phyloP scores from a whole-genome alignment of 2,113 vertebrate genomes.

The Solea senegalensis region DNA sequence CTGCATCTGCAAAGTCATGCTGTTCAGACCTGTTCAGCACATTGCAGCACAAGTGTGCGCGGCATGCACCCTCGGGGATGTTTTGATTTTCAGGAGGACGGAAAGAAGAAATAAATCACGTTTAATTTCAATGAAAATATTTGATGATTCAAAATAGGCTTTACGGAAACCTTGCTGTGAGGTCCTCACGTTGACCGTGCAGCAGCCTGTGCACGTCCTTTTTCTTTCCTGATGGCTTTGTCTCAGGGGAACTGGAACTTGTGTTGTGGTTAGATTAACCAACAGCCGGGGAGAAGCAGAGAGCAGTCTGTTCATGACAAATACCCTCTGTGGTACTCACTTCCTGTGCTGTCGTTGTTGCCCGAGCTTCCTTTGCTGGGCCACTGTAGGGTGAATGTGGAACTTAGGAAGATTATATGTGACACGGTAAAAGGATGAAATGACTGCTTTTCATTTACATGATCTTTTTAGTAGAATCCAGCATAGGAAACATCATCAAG shows the following conservation, averaged over 20 bases:
- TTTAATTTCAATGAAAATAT: not conserved
- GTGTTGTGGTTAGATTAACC: constrained; percentile 50
- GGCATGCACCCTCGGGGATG: constrained; percentile 13
- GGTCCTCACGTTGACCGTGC: constrained; percentile 1
- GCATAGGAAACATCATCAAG: too few relatives aligned
- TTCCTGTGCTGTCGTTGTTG: constrained; percentile 62
- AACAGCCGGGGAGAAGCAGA: constrained; percentile 18
- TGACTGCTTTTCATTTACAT: too few relatives aligned
- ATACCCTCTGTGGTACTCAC: constrained; percentile 47
- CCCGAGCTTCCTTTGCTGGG: constrained; percentile 50
- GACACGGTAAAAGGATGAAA: too few relatives aligned
- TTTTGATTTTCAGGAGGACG: constrained; percentile 17
- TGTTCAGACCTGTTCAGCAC: constrained; percentile 29
- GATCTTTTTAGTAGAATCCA: too few relatives aligned
- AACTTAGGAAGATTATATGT: too few relatives aligned
- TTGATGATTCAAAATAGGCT: not conserved
- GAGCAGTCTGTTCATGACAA: constrained; percentile 52
- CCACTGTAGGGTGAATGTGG: not conserved
- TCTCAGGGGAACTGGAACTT: constrained; percentile 39
- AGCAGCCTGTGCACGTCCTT: not conserved
- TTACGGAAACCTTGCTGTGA: constrained; percentile 1
- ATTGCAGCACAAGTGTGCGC: constrained; percentile 7
- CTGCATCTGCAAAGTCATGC: not conserved
- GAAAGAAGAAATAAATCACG: constrained; percentile 28
- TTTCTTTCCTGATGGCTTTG: constrained; percentile 7